Percentiles rank a stretch among this genome's conserved stretches.
Evolutionary conservation across 2,888 invertebrate species (phyloP).

Genomic region (Ormyrus nitidulus): DNA sequence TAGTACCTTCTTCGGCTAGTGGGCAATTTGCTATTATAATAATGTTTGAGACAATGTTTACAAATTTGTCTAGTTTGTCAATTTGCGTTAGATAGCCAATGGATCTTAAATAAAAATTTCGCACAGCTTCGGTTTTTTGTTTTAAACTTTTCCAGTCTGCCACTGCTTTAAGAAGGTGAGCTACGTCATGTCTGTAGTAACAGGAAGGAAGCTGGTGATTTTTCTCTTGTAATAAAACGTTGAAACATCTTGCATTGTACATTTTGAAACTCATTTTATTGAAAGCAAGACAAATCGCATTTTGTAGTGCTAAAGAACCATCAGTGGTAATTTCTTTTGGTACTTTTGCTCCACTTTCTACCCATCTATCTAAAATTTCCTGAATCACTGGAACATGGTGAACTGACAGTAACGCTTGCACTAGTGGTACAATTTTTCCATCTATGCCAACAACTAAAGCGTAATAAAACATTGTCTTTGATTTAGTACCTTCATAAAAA

Average conservation of each 20-base stretch:
- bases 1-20: constrained; percentile 3
- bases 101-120: constrained; percentile 1
- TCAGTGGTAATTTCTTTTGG: constrained; percentile 17
- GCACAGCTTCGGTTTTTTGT: neutral
- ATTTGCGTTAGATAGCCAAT: constrained; percentile 1
- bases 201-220: constrained; percentile 1
- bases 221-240: neutral
- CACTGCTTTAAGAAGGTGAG: constrained; percentile 1
- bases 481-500: neutral
- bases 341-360: constrained; percentile 2
- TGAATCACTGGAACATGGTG: constrained; percentile 16
- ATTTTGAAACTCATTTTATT: constrained; percentile 4
- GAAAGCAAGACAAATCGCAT: constrained; percentile 23
- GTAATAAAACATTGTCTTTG: neutral
- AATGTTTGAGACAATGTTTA: constrained; percentile 3
- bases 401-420: neutral
- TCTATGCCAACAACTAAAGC: neutral
- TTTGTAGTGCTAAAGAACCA: constrained; percentile 12
- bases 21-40: neutral
- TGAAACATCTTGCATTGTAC: neutral
- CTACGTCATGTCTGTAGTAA: constrained; percentile 22
- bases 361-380: constrained; percentile 13
- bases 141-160: constrained; percentile 7
- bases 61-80: neutral
- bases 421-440: constrained; percentile 28